Conservation (phyloP, 2,113 vertebrate species). For the Phocoena sinus region DNA sequence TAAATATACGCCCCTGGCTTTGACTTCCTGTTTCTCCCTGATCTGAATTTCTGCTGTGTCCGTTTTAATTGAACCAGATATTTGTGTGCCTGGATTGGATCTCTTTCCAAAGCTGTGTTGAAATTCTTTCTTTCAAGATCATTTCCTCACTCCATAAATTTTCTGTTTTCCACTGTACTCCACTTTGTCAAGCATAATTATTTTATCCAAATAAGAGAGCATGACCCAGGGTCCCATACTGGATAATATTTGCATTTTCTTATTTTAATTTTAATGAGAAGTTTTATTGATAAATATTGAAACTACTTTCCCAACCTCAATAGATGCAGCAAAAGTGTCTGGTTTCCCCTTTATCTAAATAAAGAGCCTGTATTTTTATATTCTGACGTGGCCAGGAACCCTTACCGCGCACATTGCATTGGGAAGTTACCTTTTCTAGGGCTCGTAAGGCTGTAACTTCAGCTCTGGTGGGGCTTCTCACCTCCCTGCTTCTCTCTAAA, state of each 20-base stretch:
- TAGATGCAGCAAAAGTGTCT: neutral
- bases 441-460: neutral
- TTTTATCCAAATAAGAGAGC: neutral
- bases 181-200: neutral
- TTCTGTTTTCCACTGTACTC: neutral
- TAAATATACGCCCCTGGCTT: neutral
- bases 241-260: neutral
- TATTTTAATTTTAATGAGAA: neutral
- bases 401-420: neutral
- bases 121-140: neutral
- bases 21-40: neutral
- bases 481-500: neutral
- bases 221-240: neutral
- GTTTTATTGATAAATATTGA: neutral
- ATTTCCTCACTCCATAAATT: neutral
- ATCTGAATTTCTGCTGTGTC: neutral
- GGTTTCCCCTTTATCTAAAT: neutral
- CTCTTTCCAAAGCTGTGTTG: neutral
- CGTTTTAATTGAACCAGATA: neutral
- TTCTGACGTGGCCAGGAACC: neutral
- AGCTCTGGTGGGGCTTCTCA: neutral
- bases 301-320: neutral
- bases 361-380: neutral
- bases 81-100: neutral
- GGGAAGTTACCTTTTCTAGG: neutral